A percentile compares a stretch with the other conserved stretches of the same genome.
Conservation (phyloP, 2,888 invertebrate genomes). For the Parnassius smintheus region DNA sequence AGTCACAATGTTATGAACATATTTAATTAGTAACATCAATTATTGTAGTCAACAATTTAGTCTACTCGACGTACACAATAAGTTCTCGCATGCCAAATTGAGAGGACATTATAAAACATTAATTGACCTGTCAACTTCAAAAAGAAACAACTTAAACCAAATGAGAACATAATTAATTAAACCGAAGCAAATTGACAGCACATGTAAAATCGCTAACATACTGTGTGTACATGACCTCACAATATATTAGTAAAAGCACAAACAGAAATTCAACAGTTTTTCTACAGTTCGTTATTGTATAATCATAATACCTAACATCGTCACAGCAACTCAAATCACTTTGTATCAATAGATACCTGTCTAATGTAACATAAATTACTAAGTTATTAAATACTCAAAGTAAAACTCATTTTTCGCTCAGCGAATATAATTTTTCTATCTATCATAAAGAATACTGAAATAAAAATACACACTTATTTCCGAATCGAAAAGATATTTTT, state of each 20-base stretch:
- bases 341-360: conserved; percentile 63
- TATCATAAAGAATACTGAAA: conserved; percentile 43
- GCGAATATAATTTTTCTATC: conserved; percentile 65
- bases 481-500: conserved; percentile 31
- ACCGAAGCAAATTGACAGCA: conserved; percentile 24
- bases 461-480: conserved; percentile 34
- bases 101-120: conserved; percentile 39
- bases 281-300: conserved; percentile 39
- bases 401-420: conserved; percentile 60
- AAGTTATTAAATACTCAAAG: conserved; percentile 41
- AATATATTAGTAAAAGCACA: conserved; percentile 21
- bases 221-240: conserved; percentile 20
- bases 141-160: conserved; percentile 37
- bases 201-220: conserved; percentile 17
- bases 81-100: conserved; percentile 44
- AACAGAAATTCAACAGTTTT: conserved; percentile 33
- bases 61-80: conserved; percentile 55
- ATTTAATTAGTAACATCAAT: conserved; percentile 76
- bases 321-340: conserved; percentile 78
- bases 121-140: conserved; percentile 43
- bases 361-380: conserved; percentile 49
- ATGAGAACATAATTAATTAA: conserved; percentile 35
- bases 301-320: conserved; percentile 39
- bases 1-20: conserved; percentile 60
- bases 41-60: conserved; percentile 67